A percentile compares a stretch with the other conserved stretches of the same genome.
Conservation (phyloP, 2,113 vertebrate species). For the Spea multiplicata region DNA sequence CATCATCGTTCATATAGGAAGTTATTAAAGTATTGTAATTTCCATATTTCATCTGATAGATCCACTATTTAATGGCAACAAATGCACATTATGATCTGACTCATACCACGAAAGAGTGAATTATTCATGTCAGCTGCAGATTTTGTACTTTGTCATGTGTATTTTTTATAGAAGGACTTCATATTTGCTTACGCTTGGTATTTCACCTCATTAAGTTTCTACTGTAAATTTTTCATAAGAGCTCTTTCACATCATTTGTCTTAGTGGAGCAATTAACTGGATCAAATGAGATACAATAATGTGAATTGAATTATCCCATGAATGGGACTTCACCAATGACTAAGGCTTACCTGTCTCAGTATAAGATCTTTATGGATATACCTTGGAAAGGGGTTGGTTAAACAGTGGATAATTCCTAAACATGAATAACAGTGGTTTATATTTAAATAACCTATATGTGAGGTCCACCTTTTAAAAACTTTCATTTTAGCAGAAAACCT, state of each 20-base stretch:
- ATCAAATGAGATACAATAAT: background rate
- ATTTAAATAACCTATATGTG: no score
- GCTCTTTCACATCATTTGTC: background rate
- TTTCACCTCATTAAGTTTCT: conserved; percentile 61
- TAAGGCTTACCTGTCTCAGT: background rate
- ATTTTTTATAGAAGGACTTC: conserved; percentile 63
- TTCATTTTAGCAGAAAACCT: no score
- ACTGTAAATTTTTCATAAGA: conserved; percentile 48
- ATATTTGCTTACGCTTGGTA: conserved; percentile 60
- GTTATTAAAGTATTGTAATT: conserved; percentile 78
- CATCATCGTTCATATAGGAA: conserved; percentile 78
- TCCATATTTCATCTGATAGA: conserved; percentile 79
- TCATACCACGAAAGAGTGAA: conserved; percentile 66
- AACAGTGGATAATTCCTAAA: no score
- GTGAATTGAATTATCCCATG: background rate
- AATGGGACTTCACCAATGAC: background rate
- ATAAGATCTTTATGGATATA: background rate
- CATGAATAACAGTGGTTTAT: no score
- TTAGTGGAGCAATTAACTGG: background rate
- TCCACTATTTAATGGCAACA: conserved; percentile 72
- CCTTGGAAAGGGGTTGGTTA: no score
- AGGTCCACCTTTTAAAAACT: no score
- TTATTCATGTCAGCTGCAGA: conserved; percentile 69
- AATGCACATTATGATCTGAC: conserved; percentile 71
- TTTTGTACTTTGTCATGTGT: conserved; percentile 66